Base-by-base conservation (phyloP, 2,888 invertebrate genomes). In the Ceraclea dissimilis region DNA sequence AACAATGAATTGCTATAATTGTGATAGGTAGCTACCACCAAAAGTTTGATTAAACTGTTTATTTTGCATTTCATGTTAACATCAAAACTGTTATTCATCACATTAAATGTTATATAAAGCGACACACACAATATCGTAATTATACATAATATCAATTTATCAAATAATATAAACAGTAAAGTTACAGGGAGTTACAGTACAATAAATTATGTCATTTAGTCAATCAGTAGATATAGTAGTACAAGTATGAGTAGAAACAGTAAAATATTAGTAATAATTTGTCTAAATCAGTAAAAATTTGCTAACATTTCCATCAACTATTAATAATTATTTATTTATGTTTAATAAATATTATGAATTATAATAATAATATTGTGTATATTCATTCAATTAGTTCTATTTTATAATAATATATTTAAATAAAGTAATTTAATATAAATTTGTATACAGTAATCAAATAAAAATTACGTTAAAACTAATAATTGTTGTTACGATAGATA, bases 271-370 rank as follows among this genome's bases (percentile, higher is more conserved):
- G 26, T 26, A 26, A 26, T 26, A 26, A 26, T 55, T 59, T 61
- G 50, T 56, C 73, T 73, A 72, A 70, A 72, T 72, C 71, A 73
- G 72, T 73, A 72, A 73, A 74, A 74, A 74, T 74, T 73, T 71
- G 70, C 73, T 61, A 61, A 61, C 59, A 61, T 54, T 51, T 59
- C 56, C 59, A 58, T 59, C 61, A 51, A 59, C 61, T 60, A 62
- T 58, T 57, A 43, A n/a, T n/a, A n/a, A n/a, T 51, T 34, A 49
- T 52, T 55, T 44, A 57, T 59, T 57, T 55, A 43, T 22, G 26
- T 53, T 52, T 56, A 46, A 54, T 59, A 49, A 59, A 50, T 59
- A 52, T 50, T 33, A n/a, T n/a, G n/a, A n/a, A 47, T 56, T 51
- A 58, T 57, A 56, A 56, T 52, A 54, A 57, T 54, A 48, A 53